These are phyloP conservation scores for Apoda limacodes DNA, from an alignment of 2,888 invertebrate genomes.

Conservation along the genomic window DNA sequence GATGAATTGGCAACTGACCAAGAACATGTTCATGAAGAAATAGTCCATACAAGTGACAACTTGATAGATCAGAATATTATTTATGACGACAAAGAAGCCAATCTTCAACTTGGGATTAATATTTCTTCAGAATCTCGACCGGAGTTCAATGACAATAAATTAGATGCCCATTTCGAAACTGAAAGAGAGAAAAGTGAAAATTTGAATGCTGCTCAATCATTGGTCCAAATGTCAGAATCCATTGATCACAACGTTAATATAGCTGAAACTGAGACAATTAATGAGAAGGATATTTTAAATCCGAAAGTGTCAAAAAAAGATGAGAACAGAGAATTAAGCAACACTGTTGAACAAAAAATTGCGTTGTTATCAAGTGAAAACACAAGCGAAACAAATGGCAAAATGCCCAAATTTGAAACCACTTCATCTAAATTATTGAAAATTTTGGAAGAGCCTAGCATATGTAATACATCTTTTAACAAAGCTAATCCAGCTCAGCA, in stretches of 20 bases:
- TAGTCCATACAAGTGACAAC: conserved; percentile 13
- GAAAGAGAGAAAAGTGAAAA: conserved; percentile 61
- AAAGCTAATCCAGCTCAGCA: conserved; percentile 40
- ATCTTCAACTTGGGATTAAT: conserved; percentile 4
- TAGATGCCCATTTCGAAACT: conserved; percentile 46
- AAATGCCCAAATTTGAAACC: conserved; percentile 39
- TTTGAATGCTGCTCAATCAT: conserved; percentile 58
- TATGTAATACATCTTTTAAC: conserved; percentile 32
- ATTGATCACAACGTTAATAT: conserved; percentile 48
- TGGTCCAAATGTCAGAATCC: conserved; percentile 63
- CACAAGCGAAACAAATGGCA: conserved; percentile 30
- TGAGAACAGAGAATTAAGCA: conserved; percentile 27
- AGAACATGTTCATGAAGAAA: conserved; percentile 25
- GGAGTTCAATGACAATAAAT: conserved; percentile 28
- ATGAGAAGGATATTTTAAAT: conserved; percentile 19
- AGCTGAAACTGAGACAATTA: conserved; percentile 24
- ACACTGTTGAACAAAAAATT: conserved; percentile 33
- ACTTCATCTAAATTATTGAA: conserved; percentile 67
- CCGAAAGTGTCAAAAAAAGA: conserved; percentile 31
- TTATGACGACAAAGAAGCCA: conserved; percentile 16
- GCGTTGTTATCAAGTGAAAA: conserved; percentile 32
- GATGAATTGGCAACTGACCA: conserved; percentile 6
- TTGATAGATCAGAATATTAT: conserved; percentile 8
- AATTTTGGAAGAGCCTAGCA: conserved; percentile 63
- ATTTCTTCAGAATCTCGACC: conserved; percentile 12